Base-by-base conservation (phyloP, 2,797 vertebrate genomes). In the Hemitrygon akajei region DNA sequence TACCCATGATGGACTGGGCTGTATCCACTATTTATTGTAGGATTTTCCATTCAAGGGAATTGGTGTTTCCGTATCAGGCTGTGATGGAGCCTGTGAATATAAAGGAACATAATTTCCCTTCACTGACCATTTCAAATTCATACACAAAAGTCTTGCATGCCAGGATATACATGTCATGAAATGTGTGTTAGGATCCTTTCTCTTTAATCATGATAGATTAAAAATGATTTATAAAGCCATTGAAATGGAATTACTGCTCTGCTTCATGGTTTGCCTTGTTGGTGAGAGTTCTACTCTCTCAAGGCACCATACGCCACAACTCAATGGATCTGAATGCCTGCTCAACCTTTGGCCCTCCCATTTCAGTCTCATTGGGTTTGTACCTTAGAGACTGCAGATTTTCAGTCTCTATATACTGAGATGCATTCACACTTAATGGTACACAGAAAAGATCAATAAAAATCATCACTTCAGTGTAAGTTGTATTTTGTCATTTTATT, bases 391-490 rank as follows among this genome's bases (percentile, higher is more conserved):
- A 16, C 86, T 66, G 7, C 30, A 37, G n/a, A 69, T 37, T 89
- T 89, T 89, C 63, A 89, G 86, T n/a, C 7, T 7, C 3, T 89
- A 20, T n/a, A 69, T 89, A 63, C 86, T 22, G 18, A 37, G 60
- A 89, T 89, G 12, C 60, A 89, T 37, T 89, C 22, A 69, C 30
- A 66, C 58, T 18, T 66, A 7, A 69, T 89, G 58, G 60, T 34
- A 87, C 84, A 87, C 30, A 63, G 60, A 1, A 14, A 87, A 69
- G 86, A 89, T 89, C 86, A 89, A 89, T 89, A 89, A 34, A 89
- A 89, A 69, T 89, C 56, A 69, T 66, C 58, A 22, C 84, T 63
- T 87, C 84, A 87, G 58, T 87, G 20, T 69, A 66, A 89, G 86
- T 89, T 22, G 63, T 34, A 69, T 37, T 69, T 63, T 89, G 86